Evolutionary conservation across 2,113 vertebrate genomes (phyloP).

Genomic region (Mesitornis unicolor): DNA sequence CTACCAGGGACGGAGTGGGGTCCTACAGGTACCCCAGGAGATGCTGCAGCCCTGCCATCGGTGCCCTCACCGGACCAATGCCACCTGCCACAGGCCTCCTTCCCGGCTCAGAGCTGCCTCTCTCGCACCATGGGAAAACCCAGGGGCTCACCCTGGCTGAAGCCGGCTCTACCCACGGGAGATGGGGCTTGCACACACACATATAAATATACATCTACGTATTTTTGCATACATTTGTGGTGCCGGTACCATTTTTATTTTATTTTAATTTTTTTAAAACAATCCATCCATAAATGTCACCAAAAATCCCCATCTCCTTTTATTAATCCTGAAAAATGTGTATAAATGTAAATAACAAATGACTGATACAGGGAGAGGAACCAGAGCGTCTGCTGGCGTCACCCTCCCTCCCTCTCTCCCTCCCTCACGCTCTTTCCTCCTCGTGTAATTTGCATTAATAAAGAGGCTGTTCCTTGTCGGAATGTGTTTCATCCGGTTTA

Average conservation of each 20-base stretch:
- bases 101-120: neutral
- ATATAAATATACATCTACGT: neutral
- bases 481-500: conserved; percentile 98
- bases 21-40: fast-evolving
- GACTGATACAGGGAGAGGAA: conserved; percentile 86
- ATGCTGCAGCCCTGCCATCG: neutral
- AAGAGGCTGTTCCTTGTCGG: conserved; percentile 99
- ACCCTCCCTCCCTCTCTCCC: conserved; percentile 67
- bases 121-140: neutral
- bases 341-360: conserved; percentile 84
- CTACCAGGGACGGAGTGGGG: fast-evolving
- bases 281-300: conserved; percentile 81
- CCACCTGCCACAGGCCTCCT: neutral
- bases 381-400: conserved; percentile 83
- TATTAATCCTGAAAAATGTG: conserved; percentile 87
- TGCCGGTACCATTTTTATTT: conserved; percentile 60
- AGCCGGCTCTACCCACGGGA: neutral
- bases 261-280: conserved; percentile 62
- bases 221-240: conserved; percentile 52
- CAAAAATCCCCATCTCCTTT: conserved; percentile 78
- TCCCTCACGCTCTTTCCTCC: conserved; percentile 80
- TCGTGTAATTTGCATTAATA: conserved; percentile 99
- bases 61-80: fast-evolving
- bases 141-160: neutral
- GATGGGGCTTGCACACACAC: neutral